Conservation (phyloP, 2,113 vertebrate genomes). For the Brachyhypopomus occidentalis region DNA sequence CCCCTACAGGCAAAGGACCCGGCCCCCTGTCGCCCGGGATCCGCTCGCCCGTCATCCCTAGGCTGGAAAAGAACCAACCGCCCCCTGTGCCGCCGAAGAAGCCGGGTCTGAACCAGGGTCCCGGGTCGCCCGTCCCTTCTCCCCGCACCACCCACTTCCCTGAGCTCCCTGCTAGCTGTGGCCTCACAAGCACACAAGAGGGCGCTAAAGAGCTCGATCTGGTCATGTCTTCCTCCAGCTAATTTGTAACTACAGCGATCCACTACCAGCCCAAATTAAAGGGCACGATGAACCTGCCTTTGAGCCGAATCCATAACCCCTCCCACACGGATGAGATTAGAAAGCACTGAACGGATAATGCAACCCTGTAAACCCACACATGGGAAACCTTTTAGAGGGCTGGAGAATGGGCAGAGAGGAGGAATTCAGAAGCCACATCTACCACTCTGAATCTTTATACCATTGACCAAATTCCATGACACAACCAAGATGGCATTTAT, state of each 20-base stretch:
- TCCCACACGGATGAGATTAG: not conserved
- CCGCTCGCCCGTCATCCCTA: slow-evolving; percentile 88
- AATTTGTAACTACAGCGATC: slow-evolving; percentile 53
- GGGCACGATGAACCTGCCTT: not conserved
- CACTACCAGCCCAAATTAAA: not conserved
- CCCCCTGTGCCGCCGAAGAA: slow-evolving; percentile 91
- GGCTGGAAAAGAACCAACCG: slow-evolving; percentile 84
- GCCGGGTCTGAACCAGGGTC: slow-evolving; percentile 83
- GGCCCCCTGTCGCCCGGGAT: slow-evolving; percentile 89
- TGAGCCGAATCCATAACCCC: not conserved
- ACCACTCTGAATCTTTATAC: not conserved
- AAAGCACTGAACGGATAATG: not conserved
- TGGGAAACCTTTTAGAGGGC: not conserved
- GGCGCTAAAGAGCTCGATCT: slow-evolving; percentile 87
- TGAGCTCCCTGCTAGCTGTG: slow-evolving; percentile 82
- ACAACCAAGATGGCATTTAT: slow-evolving; percentile 39
- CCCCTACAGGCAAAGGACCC: slow-evolving; percentile 75
- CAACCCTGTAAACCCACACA: not conserved
- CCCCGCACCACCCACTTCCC: slow-evolving; percentile 74
- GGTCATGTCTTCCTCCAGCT: slow-evolving; percentile 86
- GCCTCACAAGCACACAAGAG: slow-evolving; percentile 76
- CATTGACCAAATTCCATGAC: not conserved
- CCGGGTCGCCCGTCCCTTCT: slow-evolving; percentile 76
- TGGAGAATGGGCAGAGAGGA: not conserved
- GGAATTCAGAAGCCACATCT: not conserved